Conservation (phyloP, 1,140 invertebrate species). For the Bursaphelenchus mucronatus region DNA sequence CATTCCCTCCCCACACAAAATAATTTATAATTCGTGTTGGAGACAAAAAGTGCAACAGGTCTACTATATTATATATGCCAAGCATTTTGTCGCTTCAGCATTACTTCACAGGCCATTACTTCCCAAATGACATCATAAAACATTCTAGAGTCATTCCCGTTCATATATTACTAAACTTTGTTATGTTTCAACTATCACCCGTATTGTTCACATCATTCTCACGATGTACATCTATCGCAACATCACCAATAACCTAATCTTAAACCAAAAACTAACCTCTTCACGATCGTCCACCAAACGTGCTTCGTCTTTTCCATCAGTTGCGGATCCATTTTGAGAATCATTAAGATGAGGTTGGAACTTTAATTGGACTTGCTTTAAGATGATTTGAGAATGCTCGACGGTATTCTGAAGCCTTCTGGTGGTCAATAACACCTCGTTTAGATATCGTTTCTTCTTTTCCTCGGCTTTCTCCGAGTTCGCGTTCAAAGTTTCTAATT, state of each 20-base stretch:
- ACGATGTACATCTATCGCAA: not conserved
- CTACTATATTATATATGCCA: no score
- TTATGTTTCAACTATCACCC: no score
- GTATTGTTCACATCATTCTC: no score
- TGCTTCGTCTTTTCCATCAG: not conserved
- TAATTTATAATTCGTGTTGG: no score
- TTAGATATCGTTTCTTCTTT: constrained; percentile 40
- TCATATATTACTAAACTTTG: no score
- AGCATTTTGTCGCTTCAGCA: no score
- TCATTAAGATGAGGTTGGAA: constrained; percentile 20
- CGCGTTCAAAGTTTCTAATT: constrained; percentile 20
- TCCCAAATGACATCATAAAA: no score
- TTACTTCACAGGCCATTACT: no score
- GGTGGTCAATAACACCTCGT: constrained; percentile 41
- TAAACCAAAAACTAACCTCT: constrained; percentile 3
- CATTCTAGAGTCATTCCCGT: no score
- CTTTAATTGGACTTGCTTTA: constrained; percentile 44
- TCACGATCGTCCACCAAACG: not conserved
- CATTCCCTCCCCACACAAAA: no score
- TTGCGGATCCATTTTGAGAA: not conserved
- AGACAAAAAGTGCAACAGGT: no score
- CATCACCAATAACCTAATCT: not conserved
- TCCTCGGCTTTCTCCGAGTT: constrained; percentile 38
- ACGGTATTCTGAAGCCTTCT: constrained; percentile 51
- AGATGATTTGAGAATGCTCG: constrained; percentile 52